These are phyloP conservation scores for Potorous gilbertii DNA, from an alignment of 2,797 vertebrate species.

Conservation along the genomic window DNA sequence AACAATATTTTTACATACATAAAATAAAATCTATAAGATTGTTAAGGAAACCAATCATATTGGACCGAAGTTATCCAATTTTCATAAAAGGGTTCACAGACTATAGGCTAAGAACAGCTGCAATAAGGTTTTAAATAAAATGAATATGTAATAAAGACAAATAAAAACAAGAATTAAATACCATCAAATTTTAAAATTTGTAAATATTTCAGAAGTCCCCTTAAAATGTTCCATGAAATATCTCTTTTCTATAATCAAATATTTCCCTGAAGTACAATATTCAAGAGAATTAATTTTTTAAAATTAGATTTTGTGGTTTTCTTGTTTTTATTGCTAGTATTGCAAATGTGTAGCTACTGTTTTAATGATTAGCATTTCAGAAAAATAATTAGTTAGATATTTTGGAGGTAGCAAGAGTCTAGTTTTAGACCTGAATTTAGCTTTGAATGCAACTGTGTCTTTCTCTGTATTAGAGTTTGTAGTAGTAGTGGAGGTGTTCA, in stretches of 20 bases:
- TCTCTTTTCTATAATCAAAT: not conserved
- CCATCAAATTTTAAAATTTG: not conserved
- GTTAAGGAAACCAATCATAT: not conserved
- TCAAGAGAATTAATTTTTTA: not conserved
- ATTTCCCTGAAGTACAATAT: not conserved
- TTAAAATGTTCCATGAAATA: not conserved
- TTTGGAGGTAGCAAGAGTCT: not conserved
- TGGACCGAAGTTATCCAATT: not conserved
- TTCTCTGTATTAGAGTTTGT: not conserved
- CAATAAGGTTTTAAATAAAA: not conserved
- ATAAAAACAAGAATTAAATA: not conserved
- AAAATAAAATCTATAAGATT: not conserved
- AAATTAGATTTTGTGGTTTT: not conserved
- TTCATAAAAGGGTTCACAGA: not conserved
- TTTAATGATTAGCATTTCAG: not conserved
- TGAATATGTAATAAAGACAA: not conserved
- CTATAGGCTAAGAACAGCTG: not conserved
- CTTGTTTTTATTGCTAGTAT: not conserved
- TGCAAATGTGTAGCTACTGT: not conserved
- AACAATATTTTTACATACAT: not conserved
- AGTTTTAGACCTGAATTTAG: not conserved
- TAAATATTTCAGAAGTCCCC: not conserved
- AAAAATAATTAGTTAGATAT: not conserved
- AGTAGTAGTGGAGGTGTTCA: not conserved
- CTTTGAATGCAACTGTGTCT: not conserved